Evolutionary conservation across 2,797 vertebrate genomes (phyloP), one percentile per base, ranked within the genome.

Genomic region (Myotis planiceps): DNA sequence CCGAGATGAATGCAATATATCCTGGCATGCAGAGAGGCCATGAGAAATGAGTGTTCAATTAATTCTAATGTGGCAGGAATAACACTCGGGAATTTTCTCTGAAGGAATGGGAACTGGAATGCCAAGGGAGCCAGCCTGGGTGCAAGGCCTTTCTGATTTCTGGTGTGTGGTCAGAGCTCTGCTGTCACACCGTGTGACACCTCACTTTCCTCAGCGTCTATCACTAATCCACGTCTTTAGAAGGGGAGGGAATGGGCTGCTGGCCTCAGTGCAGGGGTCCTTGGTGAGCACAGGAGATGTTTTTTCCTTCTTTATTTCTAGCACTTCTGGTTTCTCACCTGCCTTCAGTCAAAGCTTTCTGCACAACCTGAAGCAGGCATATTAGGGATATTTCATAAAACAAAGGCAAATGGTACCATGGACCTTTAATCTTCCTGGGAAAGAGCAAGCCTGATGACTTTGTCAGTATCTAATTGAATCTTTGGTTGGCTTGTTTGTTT

Each of bases 401-500:
- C 0, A 13, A 5, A 21, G 19, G 27, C 47, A 9, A 5, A 0
- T 0, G 21, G n/a, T 45, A 6, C 65, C 9, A 3, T 1, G 45
- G 60, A 4, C 7, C 34, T 92, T 58, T 49, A 5, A 53, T 89
- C 82, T 88, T 80, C 55, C 55, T 53, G 42, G 76, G 53, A 37
- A 83, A 81, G 49, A 58, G 27, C 83, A 42, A 51, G 49, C 51
- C n/a, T 32, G 69, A 82, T 84, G 42, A 23, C 29, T n/a, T 84
- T 74, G 16, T 78, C 49, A 69, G 53, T 55, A n/a, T 88, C 63
- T 90, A 42, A 55, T 9, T 34, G 58, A 72, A 53, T 83, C 37
- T 92, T 82, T 72, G 23, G 9, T 81, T 91, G 29, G 4, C 66
- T 92, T 75, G 34, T 63, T 76, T 74, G 6, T 55, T 92, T 55